Conservation (phyloP, 2,113 vertebrate genomes). For the Anhinga anhinga region DNA sequence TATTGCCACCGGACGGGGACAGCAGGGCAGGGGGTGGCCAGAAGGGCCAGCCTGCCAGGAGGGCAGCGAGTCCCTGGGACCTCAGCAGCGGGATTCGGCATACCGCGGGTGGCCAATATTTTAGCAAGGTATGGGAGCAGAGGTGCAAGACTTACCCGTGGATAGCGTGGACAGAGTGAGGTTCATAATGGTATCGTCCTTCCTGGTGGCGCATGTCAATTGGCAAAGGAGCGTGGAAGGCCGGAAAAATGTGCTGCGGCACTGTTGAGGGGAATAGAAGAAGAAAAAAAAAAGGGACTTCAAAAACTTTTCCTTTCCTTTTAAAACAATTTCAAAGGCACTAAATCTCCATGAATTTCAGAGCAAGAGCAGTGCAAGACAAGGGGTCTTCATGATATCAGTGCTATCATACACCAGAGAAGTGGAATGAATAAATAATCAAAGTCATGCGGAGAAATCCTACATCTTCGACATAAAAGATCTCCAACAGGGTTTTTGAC, state of each 20-base stretch:
- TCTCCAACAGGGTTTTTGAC: conserved; percentile 90
- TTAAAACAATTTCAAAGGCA: conserved; percentile 80
- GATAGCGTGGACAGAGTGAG: conserved; percentile 89
- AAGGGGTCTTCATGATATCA: conserved; percentile 79
- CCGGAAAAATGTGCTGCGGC: conserved; percentile 89
- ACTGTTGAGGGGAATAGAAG: conserved; percentile 76
- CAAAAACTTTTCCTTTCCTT: conserved; percentile 75
- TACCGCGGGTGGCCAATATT: background rate
- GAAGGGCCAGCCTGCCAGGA: background rate
- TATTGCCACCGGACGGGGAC: background rate
- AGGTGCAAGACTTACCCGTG: conserved; percentile 86
- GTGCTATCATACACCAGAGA: conserved; percentile 85
- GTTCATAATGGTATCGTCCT: conserved; percentile 96
- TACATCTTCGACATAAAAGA: conserved; percentile 95
- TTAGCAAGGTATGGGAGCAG: background rate
- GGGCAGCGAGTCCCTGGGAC: background rate
- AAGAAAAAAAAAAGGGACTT: conserved; percentile 70
- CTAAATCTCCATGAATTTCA: conserved; percentile 85
- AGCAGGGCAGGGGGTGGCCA: background rate
- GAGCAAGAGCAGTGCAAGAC: conserved; percentile 79
- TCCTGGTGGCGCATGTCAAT: conserved; percentile 98
- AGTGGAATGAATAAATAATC: conserved; percentile 96
- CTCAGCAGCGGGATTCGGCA: rapidly evolving
- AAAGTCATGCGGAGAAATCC: conserved; percentile 89
- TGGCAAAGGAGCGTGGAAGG: conserved; percentile 92